These are phyloP conservation scores for Clarias macrocephalus DNA, from an alignment of 2,113 vertebrate genomes.

Conservation along the genomic window DNA sequence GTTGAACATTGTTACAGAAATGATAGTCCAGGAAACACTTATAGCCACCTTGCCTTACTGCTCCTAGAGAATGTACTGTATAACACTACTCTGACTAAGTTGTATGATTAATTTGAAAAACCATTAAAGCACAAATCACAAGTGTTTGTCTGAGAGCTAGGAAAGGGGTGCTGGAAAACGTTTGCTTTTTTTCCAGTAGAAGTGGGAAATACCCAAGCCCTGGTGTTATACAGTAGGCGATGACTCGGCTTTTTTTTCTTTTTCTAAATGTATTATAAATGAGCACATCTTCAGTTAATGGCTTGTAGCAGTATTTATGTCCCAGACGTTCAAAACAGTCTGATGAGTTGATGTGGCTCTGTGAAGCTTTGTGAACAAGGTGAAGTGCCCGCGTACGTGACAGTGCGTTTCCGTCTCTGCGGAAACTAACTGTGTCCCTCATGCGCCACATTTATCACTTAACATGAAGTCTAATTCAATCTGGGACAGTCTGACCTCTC, in stretches of 20 bases:
- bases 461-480: too few relatives aligned
- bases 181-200: background rate
- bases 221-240: background rate
- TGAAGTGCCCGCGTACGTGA: background rate
- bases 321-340: slow-evolving; percentile 21
- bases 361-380: background rate
- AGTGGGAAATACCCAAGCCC: background rate
- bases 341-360: background rate
- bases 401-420: slow-evolving; percentile 3
- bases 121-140: background rate
- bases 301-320: slow-evolving; percentile 6
- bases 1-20: background rate
- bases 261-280: background rate
- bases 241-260: background rate
- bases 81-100: background rate
- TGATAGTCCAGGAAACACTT: background rate
- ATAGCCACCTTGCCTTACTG: background rate
- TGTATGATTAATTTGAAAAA: background rate
- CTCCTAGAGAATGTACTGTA: background rate
- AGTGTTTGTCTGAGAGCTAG: background rate
- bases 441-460: slow-evolving; percentile 10
- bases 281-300: slow-evolving; percentile 2
- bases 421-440: background rate
- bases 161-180: background rate
- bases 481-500: slow-evolving; percentile 5